A percentile compares a stretch with the other conserved stretches of the same genome.
Evolutionary conservation across 2,888 invertebrate genomes (phyloP).

Genomic region (Pandemis heparana): DNA sequence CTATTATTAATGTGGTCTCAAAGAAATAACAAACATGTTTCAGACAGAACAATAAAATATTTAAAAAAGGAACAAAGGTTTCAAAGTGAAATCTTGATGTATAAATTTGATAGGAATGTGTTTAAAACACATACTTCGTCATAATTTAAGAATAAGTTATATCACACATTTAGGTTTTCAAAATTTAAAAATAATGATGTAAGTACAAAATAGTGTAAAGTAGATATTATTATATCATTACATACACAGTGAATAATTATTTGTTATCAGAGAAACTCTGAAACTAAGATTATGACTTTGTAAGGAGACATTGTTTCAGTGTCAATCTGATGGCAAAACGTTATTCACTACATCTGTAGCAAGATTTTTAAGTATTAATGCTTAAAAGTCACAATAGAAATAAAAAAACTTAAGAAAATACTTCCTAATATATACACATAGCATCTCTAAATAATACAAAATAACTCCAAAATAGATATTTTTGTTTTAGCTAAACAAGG

Average conservation of each 20-base stretch:
- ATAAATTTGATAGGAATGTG: neutral
- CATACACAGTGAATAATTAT: too few relatives aligned
- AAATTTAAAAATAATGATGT: conserved; percentile 10
- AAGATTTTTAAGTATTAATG: neutral
- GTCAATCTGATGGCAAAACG: too few relatives aligned
- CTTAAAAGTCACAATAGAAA: neutral
- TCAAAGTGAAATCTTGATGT: neutral
- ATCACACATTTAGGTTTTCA: conserved; percentile 29
- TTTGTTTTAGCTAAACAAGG: neutral
- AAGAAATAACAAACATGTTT: conserved; percentile 21
- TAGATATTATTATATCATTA: neutral
- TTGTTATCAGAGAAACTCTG: too few relatives aligned
- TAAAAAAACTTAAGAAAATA: neutral
- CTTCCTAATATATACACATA: neutral
- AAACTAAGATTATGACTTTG: too few relatives aligned
- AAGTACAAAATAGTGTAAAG: neutral
- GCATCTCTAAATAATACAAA: conserved; percentile 1
- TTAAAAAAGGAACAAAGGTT: neutral
- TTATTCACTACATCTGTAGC: too few relatives aligned
- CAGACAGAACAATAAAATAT: neutral
- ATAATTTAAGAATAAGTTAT: conserved; percentile 32
- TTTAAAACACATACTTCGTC: conserved; percentile 15
- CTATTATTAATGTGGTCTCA: neutral
- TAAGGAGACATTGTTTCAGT: too few relatives aligned
- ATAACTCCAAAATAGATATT: neutral